Percentiles rank a stretch among this genome's conserved stretches.
phyloP scores from a whole-genome alignment of 1,140 invertebrate genomes.

The Zaprionus davidi region DNA sequence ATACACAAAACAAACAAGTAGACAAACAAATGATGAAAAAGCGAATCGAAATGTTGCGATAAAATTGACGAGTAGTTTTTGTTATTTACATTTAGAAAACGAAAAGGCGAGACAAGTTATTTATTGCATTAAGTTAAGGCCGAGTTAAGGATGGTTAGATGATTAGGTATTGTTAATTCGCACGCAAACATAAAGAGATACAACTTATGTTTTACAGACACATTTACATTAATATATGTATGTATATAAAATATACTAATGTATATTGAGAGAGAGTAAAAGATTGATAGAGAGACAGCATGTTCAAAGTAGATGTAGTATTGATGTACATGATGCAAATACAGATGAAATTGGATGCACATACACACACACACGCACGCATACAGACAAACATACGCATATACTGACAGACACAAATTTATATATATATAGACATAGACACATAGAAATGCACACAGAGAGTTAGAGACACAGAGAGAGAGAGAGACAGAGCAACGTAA shows the following conservation, averaged over 20 bases:
- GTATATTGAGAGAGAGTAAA: not conserved
- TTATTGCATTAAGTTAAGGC: not conserved
- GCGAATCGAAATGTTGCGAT: not conserved
- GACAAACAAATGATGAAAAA: not conserved
- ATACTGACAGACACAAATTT: conserved; percentile 12
- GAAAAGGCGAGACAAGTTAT: conserved; percentile 2
- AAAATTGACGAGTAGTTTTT: not conserved
- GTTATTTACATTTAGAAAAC: not conserved
- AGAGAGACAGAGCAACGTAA: conserved; percentile 61
- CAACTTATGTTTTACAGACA: not conserved
- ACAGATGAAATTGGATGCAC: conserved; percentile 18
- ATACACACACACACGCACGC: conserved; percentile 26
- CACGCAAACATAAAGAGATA: not conserved
- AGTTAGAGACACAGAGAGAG: conserved; percentile 37
- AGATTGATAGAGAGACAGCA: not conserved
- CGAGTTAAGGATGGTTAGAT: not conserved
- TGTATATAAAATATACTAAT: not conserved
- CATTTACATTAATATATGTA: not conserved
- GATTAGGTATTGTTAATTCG: not conserved
- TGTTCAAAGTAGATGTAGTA: not conserved
- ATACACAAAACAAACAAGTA: not conserved
- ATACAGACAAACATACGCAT: conserved; percentile 22
- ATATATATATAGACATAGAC: conserved; percentile 40
- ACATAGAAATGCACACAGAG: conserved; percentile 53
- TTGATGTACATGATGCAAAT: not conserved